These are phyloP conservation scores for Phalloptychus januarius DNA, from an alignment of 2,797 vertebrate genomes.

Conservation along the genomic window DNA sequence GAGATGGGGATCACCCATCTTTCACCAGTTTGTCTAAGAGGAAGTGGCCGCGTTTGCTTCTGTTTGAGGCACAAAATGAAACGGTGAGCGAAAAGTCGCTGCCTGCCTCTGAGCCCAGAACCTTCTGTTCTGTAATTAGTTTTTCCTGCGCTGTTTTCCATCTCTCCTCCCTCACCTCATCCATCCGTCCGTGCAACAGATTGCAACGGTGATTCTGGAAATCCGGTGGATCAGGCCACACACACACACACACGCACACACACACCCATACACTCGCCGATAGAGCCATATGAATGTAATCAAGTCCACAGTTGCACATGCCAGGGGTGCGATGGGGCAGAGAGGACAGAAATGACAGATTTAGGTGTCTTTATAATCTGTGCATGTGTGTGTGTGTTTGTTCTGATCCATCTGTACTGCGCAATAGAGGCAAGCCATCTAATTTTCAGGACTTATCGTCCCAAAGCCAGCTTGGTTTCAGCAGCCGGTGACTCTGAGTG, in stretches of 20 bases:
- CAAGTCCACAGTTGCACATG: constrained; percentile 57
- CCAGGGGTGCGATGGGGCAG: constrained; percentile 36
- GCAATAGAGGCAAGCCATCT: constrained; percentile 70
- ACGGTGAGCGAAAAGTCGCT: constrained; percentile 15
- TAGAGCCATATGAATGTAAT: constrained; percentile 67
- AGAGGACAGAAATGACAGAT: constrained; percentile 54
- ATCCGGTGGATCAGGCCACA: constrained; percentile 63
- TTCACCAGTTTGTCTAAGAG: constrained; percentile 35
- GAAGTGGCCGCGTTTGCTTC: constrained; percentile 5
- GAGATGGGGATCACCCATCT: constrained; percentile 37
- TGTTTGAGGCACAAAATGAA: constrained; percentile 11
- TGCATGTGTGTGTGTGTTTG: constrained; percentile 14
- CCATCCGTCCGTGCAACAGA: constrained; percentile 69
- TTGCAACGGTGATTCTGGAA: constrained; percentile 72
- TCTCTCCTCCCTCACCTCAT: constrained; percentile 14
- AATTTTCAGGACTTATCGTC: constrained; percentile 77
- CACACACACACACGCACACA: constrained; percentile 23
- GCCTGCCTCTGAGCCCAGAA: constrained; percentile 52
- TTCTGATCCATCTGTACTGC: constrained; percentile 55
- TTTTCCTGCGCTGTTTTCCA: constrained; percentile 66
- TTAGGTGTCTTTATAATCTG: constrained; percentile 64
- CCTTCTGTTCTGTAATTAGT: constrained; percentile 76
- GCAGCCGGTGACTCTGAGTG: constrained; percentile 54
- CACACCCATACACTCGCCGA: constrained; percentile 20
- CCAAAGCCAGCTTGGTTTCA: constrained; percentile 74